Evolutionary conservation across 2,888 invertebrate genomes (phyloP).

Genomic region (Drosophila acutilabella): DNA sequence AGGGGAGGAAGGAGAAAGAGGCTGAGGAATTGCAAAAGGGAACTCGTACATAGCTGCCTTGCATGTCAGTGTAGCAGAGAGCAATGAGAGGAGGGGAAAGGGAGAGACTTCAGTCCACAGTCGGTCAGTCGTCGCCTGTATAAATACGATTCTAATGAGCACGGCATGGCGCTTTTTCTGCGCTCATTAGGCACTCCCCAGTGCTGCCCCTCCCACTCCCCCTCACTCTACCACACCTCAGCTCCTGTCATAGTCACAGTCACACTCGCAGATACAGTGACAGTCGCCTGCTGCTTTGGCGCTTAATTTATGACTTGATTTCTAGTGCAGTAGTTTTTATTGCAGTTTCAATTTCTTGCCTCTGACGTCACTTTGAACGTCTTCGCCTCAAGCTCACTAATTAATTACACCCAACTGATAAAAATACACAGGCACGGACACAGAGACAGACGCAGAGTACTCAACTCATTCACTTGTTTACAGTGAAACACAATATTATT

Average conservation of each 20-base stretch:
- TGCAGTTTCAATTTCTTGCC: constrained; percentile 31
- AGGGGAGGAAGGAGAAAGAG: too few relatives aligned
- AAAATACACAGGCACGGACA: constrained; percentile 20
- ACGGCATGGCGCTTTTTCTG: constrained; percentile 46
- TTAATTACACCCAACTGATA: constrained; percentile 42
- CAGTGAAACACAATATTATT: constrained; percentile 23
- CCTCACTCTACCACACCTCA: not conserved
- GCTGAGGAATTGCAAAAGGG: not conserved
- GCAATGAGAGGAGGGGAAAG: not conserved
- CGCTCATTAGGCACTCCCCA: constrained; percentile 50
- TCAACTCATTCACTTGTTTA: constrained; percentile 1
- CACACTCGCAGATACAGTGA: constrained; percentile 6
- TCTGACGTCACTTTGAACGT: constrained; percentile 47
- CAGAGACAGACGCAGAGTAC: not conserved
- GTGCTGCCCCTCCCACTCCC: not conserved
- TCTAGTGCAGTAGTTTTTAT: constrained; percentile 41
- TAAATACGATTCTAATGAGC: constrained; percentile 63
- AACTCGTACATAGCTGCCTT: constrained; percentile 13
- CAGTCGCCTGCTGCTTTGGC: constrained; percentile 40
- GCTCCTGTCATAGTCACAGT: not conserved
- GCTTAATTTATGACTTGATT: constrained; percentile 64
- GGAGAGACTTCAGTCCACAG: constrained; percentile 13
- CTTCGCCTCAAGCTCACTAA: constrained; percentile 25
- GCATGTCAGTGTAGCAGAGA: constrained; percentile 2
- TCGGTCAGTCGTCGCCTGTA: constrained; percentile 52